Evolutionary conservation across 1,140 invertebrate genomes (phyloP), one percentile per base, ranked within the genome.

Genomic region (Sitodiplosis mosellana): DNA sequence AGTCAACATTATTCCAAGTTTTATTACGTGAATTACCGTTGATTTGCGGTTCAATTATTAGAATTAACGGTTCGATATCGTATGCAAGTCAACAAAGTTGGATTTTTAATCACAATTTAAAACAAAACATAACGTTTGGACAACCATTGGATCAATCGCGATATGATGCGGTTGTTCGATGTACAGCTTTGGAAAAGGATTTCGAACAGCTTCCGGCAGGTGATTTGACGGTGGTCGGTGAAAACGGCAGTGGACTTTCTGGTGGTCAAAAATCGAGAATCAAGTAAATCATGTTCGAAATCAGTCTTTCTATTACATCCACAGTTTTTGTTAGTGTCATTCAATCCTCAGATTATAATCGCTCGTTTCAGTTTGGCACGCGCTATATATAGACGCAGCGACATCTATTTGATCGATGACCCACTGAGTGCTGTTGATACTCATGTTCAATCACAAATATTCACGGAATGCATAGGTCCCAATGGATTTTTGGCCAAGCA

Each of bases 211-310:
- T 90, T 54, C 72, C 80, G 0, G 69, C 80, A 50, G 81, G 83
- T 12, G 87, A 89, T 59, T 64, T 74, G 52, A 88, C 84, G 0
- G 61, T 85, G 7, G 83, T 92, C 1, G 87, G 87, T n/a, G 87
- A 91, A 54, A 64, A 82, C 43, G 86, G 87, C 18, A 77, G 78
- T 2, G 82, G 80, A 1, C 65, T 90, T 0, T 86, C 81, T 47
- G 87, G 87, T 2, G 87, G 87, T 33, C 87, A 91, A 56, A 87
- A 83, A 61, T 85, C 86, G 7, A 68, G 86, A 51, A 79, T 91
- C 6, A 86, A 81, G 64, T 63, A 83, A 14, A 81, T n/a, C n/a
- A n/a, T n/a, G n/a, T n/a, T n/a, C n/a, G n/a, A n/a, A n/a, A n/a
- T n/a, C n/a, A n/a, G n/a, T n/a, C n/a, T n/a, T n/a, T n/a, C n/a